Conservation (phyloP, 1,140 invertebrate genomes). For the Macrobrachium nipponense region DNA sequence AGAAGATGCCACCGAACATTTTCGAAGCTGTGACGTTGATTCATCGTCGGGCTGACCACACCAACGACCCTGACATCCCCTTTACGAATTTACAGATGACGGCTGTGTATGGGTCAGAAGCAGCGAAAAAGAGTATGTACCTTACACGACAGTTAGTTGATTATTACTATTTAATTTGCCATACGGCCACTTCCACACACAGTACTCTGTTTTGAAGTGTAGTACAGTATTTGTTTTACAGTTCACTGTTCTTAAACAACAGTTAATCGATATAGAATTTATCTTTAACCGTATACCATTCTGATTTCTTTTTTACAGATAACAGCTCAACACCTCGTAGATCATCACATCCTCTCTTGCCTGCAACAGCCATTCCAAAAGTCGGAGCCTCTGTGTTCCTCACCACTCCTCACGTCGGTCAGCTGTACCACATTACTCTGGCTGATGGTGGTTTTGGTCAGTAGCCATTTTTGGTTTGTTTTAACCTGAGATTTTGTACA, state of each 20-base stretch:
- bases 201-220: too few relatives aligned
- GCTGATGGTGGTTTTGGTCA: slow-evolving; percentile 57
- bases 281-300: too few relatives aligned
- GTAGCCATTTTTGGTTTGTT: neutral
- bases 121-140: slow-evolving; percentile 38
- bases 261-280: too few relatives aligned
- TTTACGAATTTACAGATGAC: slow-evolving; percentile 58
- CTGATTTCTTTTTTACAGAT: neutral
- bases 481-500: neutral
- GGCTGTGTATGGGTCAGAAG: slow-evolving; percentile 38
- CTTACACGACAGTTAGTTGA: neutral
- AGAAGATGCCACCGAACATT: slow-evolving; percentile 40
- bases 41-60: slow-evolving; percentile 53
- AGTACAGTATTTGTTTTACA: too few relatives aligned
- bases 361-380: neutral
- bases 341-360: slow-evolving; percentile 30
- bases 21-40: slow-evolving; percentile 55
- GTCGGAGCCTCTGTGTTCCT: slow-evolving; percentile 66
- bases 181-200: neutral
- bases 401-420: slow-evolving; percentile 74
- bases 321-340: slow-evolving; percentile 12
- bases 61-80: slow-evolving; percentile 53
- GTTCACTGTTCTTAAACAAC: too few relatives aligned
- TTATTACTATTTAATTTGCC: too few relatives aligned
- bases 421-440: slow-evolving; percentile 72